A percentile compares a stretch with the other conserved stretches of the same genome.
These are phyloP conservation scores for Brachyhypopomus gauderio DNA, from an alignment of 2,113 vertebrate genomes.

Conservation along the genomic window DNA sequence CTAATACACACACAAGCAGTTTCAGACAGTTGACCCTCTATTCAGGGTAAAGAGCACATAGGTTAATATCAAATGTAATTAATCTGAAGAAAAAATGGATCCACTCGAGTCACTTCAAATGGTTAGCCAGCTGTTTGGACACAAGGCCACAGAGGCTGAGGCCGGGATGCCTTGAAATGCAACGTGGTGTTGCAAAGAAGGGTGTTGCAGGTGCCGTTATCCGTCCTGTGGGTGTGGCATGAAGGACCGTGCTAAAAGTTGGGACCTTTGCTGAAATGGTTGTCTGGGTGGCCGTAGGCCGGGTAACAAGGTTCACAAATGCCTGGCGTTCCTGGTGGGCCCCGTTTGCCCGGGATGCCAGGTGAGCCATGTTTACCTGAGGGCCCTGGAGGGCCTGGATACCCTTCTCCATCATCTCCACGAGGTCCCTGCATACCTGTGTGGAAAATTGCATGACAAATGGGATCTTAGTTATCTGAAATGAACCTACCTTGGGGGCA, in stretches of 20 bases:
- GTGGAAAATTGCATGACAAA: background rate
- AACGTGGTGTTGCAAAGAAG: background rate
- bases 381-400: conserved; percentile 59
- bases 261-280: conserved; percentile 68
- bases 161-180: conserved; percentile 23
- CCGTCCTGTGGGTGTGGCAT: background rate
- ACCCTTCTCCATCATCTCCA: conserved; percentile 62
- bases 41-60: background rate
- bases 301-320: conserved; percentile 68
- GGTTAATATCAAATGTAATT: background rate
- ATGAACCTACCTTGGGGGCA: background rate
- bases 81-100: conserved; percentile 1
- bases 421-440: conserved; percentile 64
- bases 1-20: background rate
- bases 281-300: conserved; percentile 52
- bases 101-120: background rate
- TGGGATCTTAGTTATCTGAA: background rate
- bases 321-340: conserved; percentile 60
- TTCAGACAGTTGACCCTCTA: background rate
- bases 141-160: conserved; percentile 19
- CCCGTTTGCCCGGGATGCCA: conserved; percentile 65
- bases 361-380: conserved; percentile 62
- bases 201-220: background rate
- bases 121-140: background rate
- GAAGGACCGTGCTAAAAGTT: conserved; percentile 55